Conservation (phyloP, 2,888 invertebrate genomes). For the Incurvaria masculella region DNA sequence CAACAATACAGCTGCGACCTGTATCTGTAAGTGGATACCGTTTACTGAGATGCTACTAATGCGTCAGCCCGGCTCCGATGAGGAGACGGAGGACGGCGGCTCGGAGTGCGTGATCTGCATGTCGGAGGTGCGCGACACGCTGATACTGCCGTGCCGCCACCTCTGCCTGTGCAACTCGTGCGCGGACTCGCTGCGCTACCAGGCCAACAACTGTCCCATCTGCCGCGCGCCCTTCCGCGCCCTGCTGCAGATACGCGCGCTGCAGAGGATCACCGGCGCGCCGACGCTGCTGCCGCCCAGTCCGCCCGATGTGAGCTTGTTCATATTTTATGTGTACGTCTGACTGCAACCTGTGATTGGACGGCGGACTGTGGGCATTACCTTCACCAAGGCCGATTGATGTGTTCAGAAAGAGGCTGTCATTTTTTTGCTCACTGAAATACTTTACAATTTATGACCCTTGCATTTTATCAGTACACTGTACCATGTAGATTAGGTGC, state of each 20-base stretch:
- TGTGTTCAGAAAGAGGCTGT: too few species aligned
- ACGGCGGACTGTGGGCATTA: too few species aligned
- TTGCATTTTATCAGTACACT: too few species aligned
- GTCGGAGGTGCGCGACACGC: slow-evolving; percentile 95
- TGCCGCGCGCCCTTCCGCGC: slow-evolving; percentile 99
- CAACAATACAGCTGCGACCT: too few species aligned
- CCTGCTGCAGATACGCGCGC: slow-evolving; percentile 89
- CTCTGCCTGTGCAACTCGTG: slow-evolving; percentile 96
- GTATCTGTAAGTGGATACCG: too few species aligned
- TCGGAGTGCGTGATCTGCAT: slow-evolving; percentile 99
- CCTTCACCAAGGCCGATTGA: too few species aligned
- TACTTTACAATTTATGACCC: too few species aligned
- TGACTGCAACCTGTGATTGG: too few species aligned
- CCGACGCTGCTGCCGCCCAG: slow-evolving; percentile 44
- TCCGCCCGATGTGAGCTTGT: slow-evolving; percentile 60
- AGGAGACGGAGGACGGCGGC: slow-evolving; percentile 90
- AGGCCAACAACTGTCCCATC: slow-evolving; percentile 98
- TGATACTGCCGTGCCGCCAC: slow-evolving; percentile 96
- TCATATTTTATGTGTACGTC: slow-evolving; percentile 12
- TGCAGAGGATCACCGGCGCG: slow-evolving; percentile 67
- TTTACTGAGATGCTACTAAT: too few species aligned
- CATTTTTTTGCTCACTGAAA: too few species aligned
- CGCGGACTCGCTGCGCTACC: slow-evolving; percentile 94
- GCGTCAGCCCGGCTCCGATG: slow-evolving; percentile 60
- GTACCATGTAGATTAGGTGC: too few species aligned